These are phyloP conservation scores for Theretra japonica DNA, from an alignment of 2,888 invertebrate species.

Conservation along the genomic window DNA sequence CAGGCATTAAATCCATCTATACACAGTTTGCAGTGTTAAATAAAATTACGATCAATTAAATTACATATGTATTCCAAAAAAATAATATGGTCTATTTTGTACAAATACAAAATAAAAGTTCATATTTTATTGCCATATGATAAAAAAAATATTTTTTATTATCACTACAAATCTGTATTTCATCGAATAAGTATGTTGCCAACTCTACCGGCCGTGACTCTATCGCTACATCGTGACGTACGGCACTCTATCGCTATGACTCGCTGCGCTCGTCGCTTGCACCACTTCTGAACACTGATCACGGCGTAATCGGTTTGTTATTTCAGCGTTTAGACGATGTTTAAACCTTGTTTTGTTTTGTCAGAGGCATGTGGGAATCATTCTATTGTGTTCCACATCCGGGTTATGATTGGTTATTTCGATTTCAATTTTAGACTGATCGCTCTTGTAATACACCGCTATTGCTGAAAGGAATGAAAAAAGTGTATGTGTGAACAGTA, in stretches of 20 bases:
- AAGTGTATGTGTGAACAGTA: slow-evolving; percentile 14
- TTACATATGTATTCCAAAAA: no score
- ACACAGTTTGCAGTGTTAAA: no score
- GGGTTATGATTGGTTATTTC: slow-evolving; percentile 74
- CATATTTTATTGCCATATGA: no score
- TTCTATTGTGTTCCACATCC: slow-evolving; percentile 82
- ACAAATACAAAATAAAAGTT: no score
- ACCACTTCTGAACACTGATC: slow-evolving; percentile 64
- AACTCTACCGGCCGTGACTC: no score
- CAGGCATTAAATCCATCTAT: no score
- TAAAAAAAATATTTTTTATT: no score
- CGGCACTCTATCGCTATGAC: neutral
- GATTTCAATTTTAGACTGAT: slow-evolving; percentile 64
- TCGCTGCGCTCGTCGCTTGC: slow-evolving; percentile 51
- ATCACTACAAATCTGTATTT: no score
- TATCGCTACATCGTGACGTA: no score
- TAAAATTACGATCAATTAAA: no score
- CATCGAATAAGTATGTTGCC: no score
- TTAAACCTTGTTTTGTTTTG: slow-evolving; percentile 80
- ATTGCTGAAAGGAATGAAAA: neutral
- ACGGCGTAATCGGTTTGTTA: slow-evolving; percentile 81
- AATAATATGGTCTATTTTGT: no score
- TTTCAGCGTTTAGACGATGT: slow-evolving; percentile 81
- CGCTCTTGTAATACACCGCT: slow-evolving; percentile 31
- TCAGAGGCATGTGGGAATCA: slow-evolving; percentile 83